Conservation (phyloP, 2,113 vertebrate species). For the Epinephelus moara region DNA sequence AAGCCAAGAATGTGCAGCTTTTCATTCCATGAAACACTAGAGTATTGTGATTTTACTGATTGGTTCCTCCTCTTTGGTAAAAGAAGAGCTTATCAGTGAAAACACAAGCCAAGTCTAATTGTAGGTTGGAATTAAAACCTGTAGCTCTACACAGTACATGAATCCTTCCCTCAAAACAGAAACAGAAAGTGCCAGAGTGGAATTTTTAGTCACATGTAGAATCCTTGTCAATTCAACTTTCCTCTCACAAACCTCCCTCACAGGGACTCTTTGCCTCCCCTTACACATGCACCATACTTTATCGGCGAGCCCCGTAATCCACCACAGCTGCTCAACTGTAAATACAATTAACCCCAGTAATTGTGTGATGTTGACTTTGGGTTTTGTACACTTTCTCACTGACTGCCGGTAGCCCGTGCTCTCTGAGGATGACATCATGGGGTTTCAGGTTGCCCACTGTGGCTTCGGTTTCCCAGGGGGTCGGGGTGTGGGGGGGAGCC, state of each 20-base stretch:
- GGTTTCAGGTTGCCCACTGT: slow-evolving; percentile 75
- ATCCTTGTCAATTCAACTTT: slow-evolving; percentile 2
- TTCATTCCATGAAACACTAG: background rate
- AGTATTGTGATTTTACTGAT: background rate
- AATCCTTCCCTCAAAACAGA: slow-evolving; percentile 3
- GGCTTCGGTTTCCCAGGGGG: slow-evolving; percentile 71
- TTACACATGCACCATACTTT: slow-evolving; percentile 37
- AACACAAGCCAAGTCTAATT: background rate
- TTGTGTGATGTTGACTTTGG: slow-evolving; percentile 75
- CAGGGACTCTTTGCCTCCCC: background rate
- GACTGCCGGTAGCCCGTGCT: slow-evolving; percentile 68
- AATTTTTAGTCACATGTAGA: background rate
- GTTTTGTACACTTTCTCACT: slow-evolving; percentile 66
- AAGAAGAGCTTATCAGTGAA: background rate
- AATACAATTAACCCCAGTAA: slow-evolving; percentile 75
- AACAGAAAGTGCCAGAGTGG: background rate
- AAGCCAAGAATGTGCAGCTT: slow-evolving; percentile 3
- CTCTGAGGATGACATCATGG: slow-evolving; percentile 80
- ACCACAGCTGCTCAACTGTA: slow-evolving; percentile 72
- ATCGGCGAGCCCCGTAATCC: slow-evolving; percentile 56
- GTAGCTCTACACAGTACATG: background rate
- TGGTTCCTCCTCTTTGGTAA: background rate
- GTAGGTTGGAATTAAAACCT: background rate
- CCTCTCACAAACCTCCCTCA: background rate
- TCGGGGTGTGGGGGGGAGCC: background rate